Percentiles rank a stretch among this genome's conserved stretches.
Evolutionary conservation across 2,113 vertebrate species (phyloP).

Genomic region (Megalops atlanticus): DNA sequence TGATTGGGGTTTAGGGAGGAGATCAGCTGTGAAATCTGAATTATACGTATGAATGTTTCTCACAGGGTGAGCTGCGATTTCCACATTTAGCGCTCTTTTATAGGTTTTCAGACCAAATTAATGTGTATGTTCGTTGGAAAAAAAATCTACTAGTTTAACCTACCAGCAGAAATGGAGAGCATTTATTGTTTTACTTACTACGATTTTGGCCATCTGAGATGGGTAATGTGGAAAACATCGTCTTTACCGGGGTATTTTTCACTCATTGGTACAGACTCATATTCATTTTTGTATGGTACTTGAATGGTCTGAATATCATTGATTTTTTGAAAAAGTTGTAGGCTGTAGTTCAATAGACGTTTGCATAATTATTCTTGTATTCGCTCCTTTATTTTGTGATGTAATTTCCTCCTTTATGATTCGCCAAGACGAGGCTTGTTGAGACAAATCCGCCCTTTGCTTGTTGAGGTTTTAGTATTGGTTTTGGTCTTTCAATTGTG

Average conservation of each 20-base stretch:
- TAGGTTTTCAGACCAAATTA: slow-evolving; percentile 62
- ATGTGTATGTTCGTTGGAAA: slow-evolving; percentile 22
- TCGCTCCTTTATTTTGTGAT: not conserved
- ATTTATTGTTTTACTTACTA: slow-evolving; percentile 11
- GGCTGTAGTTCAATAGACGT: too few species aligned
- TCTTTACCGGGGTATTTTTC: too few species aligned
- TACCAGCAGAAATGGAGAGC: too few species aligned
- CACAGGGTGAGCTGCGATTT: slow-evolving; percentile 80
- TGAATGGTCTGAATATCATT: too few species aligned
- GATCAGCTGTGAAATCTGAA: slow-evolving; percentile 99
- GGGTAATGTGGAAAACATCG: too few species aligned
- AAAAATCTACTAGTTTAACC: too few species aligned
- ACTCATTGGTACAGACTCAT: too few species aligned
- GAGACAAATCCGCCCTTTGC: not conserved
- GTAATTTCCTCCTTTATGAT: not conserved
- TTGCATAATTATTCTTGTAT: not conserved
- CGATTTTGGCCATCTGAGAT: too few species aligned
- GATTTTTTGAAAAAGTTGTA: too few species aligned
- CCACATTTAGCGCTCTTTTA: slow-evolving; percentile 72
- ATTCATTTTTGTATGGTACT: too few species aligned
- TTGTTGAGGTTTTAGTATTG: too few species aligned
- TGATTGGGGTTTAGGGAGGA: slow-evolving; percentile 98
- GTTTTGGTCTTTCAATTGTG: too few species aligned
- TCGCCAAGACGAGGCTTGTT: not conserved
- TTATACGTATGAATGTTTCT: slow-evolving; percentile 88